Conservation (phyloP, 2,888 invertebrate species). For the Spialia ferax region DNA sequence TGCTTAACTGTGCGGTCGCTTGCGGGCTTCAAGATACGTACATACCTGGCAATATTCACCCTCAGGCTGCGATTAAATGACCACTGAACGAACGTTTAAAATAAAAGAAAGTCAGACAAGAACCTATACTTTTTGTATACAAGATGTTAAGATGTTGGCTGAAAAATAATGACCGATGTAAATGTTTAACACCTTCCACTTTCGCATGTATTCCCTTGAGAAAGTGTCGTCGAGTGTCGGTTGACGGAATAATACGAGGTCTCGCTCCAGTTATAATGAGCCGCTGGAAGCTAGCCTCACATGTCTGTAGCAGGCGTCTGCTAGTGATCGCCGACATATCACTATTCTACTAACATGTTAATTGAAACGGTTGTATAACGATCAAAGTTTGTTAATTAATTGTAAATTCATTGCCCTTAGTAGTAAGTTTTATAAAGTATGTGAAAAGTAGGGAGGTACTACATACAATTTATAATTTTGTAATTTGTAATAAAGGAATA, state of each 20-base stretch:
- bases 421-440: too few species aligned
- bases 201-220: constrained; percentile 12
- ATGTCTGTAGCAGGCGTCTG: constrained; percentile 18
- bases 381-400: not conserved
- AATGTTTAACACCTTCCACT: constrained; percentile 9
- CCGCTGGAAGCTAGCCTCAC: constrained; percentile 8
- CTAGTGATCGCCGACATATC: not conserved
- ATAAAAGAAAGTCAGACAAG: not conserved
- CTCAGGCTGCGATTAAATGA: too few species aligned
- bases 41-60: too few species aligned
- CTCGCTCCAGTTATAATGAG: constrained; percentile 25
- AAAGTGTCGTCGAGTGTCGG: constrained; percentile 10
- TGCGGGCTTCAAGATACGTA: too few species aligned
- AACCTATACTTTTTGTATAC: not conserved
- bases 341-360: not conserved
- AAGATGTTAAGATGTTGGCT: constrained; percentile 9
- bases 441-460: too few species aligned
- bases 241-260: constrained; percentile 21
- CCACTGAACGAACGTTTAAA: too few species aligned
- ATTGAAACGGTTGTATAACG: constrained; percentile 7
- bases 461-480: too few species aligned
- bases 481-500: too few species aligned
- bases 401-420: too few species aligned
- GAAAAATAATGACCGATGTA: constrained; percentile 16
- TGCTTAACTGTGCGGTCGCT: too few species aligned